Conservation (phyloP, 2,113 vertebrate genomes). For the Bungarus multicinctus region DNA sequence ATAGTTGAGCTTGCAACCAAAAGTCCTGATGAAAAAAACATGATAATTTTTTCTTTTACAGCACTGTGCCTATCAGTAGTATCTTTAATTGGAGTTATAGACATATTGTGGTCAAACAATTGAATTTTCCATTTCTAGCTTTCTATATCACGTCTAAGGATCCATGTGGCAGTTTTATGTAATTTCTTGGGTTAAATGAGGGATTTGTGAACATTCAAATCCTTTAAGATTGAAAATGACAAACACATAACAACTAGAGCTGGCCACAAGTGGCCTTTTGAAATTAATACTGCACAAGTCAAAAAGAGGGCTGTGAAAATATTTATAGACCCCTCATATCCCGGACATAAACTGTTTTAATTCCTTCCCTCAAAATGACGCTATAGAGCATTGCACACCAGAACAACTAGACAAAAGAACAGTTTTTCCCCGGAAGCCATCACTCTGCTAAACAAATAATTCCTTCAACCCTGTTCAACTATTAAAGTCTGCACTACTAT, state of each 20-base stretch:
- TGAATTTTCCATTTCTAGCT: not conserved
- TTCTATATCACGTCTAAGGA: not conserved
- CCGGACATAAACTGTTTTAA: too few species aligned
- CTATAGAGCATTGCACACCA: too few species aligned
- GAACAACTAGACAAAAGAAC: too few species aligned
- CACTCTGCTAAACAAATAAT: too few species aligned
- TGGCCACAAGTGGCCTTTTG: not conserved
- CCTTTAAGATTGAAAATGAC: not conserved
- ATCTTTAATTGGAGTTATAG: not conserved
- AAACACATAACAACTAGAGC: not conserved
- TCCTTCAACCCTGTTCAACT: too few species aligned
- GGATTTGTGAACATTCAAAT: not conserved
- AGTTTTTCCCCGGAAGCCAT: too few species aligned
- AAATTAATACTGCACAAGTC: not conserved
- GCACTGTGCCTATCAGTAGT: not conserved
- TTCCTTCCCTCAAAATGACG: too few species aligned
- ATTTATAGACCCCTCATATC: too few species aligned
- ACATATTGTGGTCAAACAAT: not conserved
- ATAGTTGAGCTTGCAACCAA: accelerated
- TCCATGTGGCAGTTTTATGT: not conserved
- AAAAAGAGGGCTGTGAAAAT: too few species aligned
- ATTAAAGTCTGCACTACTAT: too few species aligned
- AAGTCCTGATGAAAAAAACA: not conserved
- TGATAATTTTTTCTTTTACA: not conserved
- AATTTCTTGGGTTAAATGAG: too few species aligned